Conservation (phyloP, 2,797 vertebrate genomes). For the Danio tinwini region DNA sequence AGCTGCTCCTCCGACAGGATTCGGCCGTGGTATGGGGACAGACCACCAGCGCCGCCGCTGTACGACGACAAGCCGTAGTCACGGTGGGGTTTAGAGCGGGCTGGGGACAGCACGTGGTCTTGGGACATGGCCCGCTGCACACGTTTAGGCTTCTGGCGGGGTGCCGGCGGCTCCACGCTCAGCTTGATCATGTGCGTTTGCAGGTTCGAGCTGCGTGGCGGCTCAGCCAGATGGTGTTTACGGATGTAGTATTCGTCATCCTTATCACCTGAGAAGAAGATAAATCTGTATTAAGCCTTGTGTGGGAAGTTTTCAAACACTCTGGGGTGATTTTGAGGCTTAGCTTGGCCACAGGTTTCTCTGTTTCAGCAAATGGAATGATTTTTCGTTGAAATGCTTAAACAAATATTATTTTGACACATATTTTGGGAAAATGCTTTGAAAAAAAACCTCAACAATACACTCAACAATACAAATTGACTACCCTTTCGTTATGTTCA, state of each 20-base stretch:
- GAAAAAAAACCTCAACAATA: too few species aligned
- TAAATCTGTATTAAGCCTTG: neutral
- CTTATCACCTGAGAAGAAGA: slow-evolving; percentile 82
- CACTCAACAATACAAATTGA: too few species aligned
- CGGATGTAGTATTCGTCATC: slow-evolving; percentile 93
- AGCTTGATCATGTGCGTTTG: slow-evolving; percentile 92
- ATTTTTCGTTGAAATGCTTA: too few species aligned
- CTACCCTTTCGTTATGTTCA: too few species aligned
- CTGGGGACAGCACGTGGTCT: slow-evolving; percentile 85
- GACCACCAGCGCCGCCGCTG: slow-evolving; percentile 64
- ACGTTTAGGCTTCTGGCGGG: slow-evolving; percentile 75
- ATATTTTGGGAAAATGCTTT: too few species aligned
- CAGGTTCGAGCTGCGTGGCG: slow-evolving; percentile 82
- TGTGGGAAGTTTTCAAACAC: too few species aligned
- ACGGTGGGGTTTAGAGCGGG: slow-evolving; percentile 78
- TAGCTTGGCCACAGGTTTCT: too few species aligned
- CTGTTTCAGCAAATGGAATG: too few species aligned
- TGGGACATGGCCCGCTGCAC: slow-evolving; percentile 84
- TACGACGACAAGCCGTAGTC: slow-evolving; percentile 72
- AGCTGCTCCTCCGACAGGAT: slow-evolving; percentile 94
- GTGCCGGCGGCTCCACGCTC: slow-evolving; percentile 70
- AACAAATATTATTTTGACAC: too few species aligned
- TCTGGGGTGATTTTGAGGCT: too few species aligned
- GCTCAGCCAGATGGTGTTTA: slow-evolving; percentile 87
- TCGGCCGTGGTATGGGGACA: slow-evolving; percentile 79